phyloP scores from a whole-genome alignment of 2,797 vertebrate species.

The Clarias fuscus region DNA sequence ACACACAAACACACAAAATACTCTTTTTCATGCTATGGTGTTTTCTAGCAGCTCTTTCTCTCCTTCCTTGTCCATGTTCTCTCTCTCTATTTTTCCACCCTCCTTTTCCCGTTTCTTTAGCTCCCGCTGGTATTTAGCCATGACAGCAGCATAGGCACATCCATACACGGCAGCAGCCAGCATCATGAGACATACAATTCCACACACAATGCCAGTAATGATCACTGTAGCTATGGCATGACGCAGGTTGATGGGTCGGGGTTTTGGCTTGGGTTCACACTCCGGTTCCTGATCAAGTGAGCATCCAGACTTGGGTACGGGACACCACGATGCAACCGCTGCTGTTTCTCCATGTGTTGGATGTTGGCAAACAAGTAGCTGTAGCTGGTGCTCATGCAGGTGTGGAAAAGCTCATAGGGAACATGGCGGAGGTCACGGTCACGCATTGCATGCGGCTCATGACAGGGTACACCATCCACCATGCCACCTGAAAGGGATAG shows the following conservation, averaged over 20 bases:
- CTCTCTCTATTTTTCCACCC: conserved; percentile 53
- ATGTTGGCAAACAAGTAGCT: conserved; percentile 74
- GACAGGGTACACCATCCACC: conserved; percentile 83
- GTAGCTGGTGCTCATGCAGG: conserved; percentile 80
- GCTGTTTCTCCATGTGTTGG: conserved; percentile 74
- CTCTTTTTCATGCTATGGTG: conserved; percentile 73
- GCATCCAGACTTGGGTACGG: conserved; percentile 67
- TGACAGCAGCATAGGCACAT: conserved; percentile 91
- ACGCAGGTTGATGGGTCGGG: conserved; percentile 82
- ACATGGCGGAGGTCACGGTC: conserved; percentile 86
- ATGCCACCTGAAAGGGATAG: conserved; percentile 79
- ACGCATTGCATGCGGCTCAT: conserved; percentile 82
- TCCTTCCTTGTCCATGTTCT: conserved; percentile 66
- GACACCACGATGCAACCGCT: conserved; percentile 60
- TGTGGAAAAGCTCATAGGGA: conserved; percentile 89
- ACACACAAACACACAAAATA: neutral
- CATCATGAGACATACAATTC: conserved; percentile 96
- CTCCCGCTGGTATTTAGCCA: conserved; percentile 84
- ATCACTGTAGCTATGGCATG: conserved; percentile 93
- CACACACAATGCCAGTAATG: conserved; percentile 93
- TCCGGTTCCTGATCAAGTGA: conserved; percentile 49
- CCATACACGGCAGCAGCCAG: conserved; percentile 90
- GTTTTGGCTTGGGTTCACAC: conserved; percentile 84
- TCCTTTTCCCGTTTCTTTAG: conserved; percentile 77
- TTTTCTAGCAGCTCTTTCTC: conserved; percentile 80